Evolutionary conservation across 1,140 invertebrate species (phyloP), one percentile per base, ranked within the genome.

Genomic region (Eufriesea mexicana): DNA sequence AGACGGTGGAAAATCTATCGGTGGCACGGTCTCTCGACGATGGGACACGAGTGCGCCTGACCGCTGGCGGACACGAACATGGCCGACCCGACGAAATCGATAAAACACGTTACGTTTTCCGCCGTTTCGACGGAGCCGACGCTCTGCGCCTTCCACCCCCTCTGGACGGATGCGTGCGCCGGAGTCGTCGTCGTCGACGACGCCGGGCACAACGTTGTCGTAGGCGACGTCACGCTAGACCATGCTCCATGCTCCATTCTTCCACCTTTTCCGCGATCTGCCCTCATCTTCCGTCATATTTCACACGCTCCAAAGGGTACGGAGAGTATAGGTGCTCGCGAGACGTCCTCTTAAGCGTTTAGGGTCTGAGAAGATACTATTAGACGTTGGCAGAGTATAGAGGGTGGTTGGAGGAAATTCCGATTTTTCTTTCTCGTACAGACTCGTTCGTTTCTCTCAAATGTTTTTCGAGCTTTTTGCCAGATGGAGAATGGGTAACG

Each of bases 41-140:
- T 84, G 84, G 89, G 85, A 88, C 74, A 73, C 86, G 83, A 93
- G 89, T 93, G 93, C 93, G 93, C 93, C 92, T 93, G 93, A 93
- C 89, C 90, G 75, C 23, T 88, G 83, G 89, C 83, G 83, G 82
- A 88, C 83, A 83, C 83, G 82, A 93, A 92, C 86, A 94, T 93
- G 93, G 92, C 89, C 85, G 90, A 84, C 87, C 66, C 85, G 57
- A 61, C 80, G 68, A 86, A 90, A 93, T 93, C 93, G 93, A 93
- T 94, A 94, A 92, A 92, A 93, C 92, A 90, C 92, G 90, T 92
- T 92, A 92, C 91, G 89, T 91, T 92, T 92, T 90, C 89, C 90
- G 79, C 87, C 86, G 86, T 86, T 82, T 61, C 77, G 77, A 89
- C 87, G 81, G 89, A 88, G 86, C 84, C 87, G 90, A 87, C 87